Percentiles rank a stretch among this genome's conserved stretches.
Evolutionary conservation across 2,797 vertebrate genomes (phyloP).

Genomic region (Mico argentatus): DNA sequence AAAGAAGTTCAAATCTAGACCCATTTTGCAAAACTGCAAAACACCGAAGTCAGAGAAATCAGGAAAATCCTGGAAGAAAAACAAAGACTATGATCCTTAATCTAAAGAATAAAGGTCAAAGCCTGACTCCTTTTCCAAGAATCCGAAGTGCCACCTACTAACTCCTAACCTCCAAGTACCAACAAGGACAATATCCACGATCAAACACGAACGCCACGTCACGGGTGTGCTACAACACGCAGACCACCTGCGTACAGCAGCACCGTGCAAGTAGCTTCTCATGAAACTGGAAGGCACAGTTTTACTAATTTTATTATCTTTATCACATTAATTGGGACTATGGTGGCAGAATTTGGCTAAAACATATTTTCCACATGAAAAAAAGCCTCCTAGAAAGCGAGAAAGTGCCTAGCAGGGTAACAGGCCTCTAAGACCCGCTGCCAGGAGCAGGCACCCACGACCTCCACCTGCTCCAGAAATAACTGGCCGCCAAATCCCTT

Average conservation of each 20-base stretch:
- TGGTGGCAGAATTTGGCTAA: background rate
- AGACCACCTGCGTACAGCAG: rapidly evolving
- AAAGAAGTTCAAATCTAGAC: background rate
- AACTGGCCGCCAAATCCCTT: rapidly evolving
- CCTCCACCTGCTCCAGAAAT: background rate
- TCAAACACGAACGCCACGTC: rapidly evolving
- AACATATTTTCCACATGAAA: background rate
- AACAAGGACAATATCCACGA: rapidly evolving
- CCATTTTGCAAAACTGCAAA: background rate
- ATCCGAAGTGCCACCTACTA: background rate
- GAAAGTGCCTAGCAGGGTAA: background rate
- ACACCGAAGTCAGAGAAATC: background rate
- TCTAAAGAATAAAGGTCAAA: background rate
- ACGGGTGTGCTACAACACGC: rapidly evolving
- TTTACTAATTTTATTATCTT: no score
- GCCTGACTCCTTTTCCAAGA: background rate
- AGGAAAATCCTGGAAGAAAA: background rate
- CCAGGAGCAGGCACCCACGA: rapidly evolving
- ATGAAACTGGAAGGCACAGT: rapidly evolving
- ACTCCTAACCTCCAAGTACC: background rate
- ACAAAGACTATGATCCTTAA: background rate
- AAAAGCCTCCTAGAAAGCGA: background rate
- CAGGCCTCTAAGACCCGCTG: background rate
- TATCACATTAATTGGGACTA: no score
- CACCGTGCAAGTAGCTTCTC: background rate